Evolutionary conservation across 1,140 invertebrate genomes (phyloP), one percentile per base, ranked within the genome.

Genomic region (Cyclargus thomasi): DNA sequence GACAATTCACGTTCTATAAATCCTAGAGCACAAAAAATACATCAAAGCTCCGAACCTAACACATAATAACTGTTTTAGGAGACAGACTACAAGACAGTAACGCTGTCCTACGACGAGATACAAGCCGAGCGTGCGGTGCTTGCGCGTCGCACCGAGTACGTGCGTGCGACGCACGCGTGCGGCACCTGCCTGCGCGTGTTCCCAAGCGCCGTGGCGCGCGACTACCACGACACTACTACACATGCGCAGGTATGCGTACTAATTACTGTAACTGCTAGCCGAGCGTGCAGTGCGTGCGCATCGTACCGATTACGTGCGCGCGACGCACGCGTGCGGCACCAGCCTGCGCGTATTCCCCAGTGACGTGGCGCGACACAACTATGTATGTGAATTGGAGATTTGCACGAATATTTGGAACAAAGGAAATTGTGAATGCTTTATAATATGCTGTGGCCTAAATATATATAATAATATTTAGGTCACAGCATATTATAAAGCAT

Each of bases 51-150:
- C n/a, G n/a, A n/a, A n/a, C n/a, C n/a, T n/a, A n/a, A n/a, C n/a
- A n/a, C n/a, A n/a, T n/a, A n/a, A n/a, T n/a, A n/a, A n/a, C 29
- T 35, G 2, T 47, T 47, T 47, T 1, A 47, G 39, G 39, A 47
- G 11, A 2, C 11, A 47, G 39, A 47, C 39, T 47, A 47, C 14
- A 47, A 74, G 53, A 82, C 81, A 8, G 65, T 87, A 65, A 77
- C 86, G 22, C 62, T 89, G 23, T 69, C 80, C 0, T 83, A 87
- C 23, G 86, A 87, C 5, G 81, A 89, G 21, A 79, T 89, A 79
- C 29, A 82, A 39, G 17, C 62, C 4, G 86, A 89, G 22, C 75
- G 86, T 64, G 71, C 72, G 1, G 73, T 22, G 14, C 74, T 76
- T 0, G 35, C 74, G 2, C 64, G 57, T 0, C 75, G 67, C 53